Evolutionary conservation across 2,888 invertebrate genomes (phyloP).

Genomic region (Acleris laterana): DNA sequence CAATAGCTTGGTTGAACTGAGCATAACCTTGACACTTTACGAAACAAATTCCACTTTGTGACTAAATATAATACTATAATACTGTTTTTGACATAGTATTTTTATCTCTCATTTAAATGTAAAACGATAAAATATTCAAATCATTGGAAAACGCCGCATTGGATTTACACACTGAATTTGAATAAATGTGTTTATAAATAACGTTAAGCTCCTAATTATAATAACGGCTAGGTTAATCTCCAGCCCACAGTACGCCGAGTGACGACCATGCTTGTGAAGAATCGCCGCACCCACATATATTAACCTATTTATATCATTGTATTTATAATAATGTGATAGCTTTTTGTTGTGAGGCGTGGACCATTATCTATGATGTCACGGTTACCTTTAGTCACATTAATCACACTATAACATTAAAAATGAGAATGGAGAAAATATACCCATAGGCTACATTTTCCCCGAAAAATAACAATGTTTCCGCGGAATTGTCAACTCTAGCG

Average conservation of each 20-base stretch:
- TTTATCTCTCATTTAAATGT: neutral
- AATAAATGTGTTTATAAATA: slow-evolving; percentile 5
- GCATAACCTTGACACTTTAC: no score
- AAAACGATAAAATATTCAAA: slow-evolving; percentile 16
- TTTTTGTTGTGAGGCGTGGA: neutral
- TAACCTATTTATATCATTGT: slow-evolving; percentile 22
- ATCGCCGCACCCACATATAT: slow-evolving; percentile 24
- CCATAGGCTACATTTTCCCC: no score
- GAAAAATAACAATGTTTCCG: no score
- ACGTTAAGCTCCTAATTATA: slow-evolving; percentile 6
- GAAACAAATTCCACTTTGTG: no score
- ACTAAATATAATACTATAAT: no score
- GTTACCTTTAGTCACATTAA: neutral
- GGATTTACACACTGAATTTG: slow-evolving; percentile 10
- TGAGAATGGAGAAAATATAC: no score
- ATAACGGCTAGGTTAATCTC: slow-evolving; percentile 8
- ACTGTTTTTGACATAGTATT: no score
- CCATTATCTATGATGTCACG: neutral
- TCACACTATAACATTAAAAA: neutral
- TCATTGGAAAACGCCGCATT: slow-evolving; percentile 18
- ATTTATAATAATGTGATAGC: neutral
- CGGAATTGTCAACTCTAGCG: no score
- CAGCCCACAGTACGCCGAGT: slow-evolving; percentile 3
- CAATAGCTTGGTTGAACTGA: no score
- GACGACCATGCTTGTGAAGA: neutral